A percentile compares a stretch with the other conserved stretches of the same genome.
These are phyloP conservation scores for Siderastrea siderea DNA, from an alignment of 92 coral and sea anemone genomes.

Conservation along the genomic window DNA sequence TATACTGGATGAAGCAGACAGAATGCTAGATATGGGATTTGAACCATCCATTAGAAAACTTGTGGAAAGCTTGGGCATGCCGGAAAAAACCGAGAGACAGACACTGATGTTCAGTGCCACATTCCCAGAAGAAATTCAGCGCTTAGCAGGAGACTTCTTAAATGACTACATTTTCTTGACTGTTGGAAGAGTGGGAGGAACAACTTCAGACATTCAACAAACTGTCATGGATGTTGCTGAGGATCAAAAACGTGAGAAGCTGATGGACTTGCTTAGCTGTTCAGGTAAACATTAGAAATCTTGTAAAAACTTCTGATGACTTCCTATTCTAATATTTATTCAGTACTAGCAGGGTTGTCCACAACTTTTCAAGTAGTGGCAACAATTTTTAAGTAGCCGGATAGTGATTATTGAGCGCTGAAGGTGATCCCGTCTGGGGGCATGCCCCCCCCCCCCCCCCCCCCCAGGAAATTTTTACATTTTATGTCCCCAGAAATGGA, in stretches of 20 bases:
- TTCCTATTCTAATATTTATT: no score
- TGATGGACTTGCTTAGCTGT: conserved; percentile 85
- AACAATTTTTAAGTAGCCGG: no score
- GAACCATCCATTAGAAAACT: conserved; percentile 84
- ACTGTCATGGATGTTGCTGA: conserved; percentile 88
- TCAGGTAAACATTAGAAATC: conserved; percentile 70
- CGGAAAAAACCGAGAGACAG: conserved; percentile 87
- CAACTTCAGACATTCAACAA: conserved; percentile 98
- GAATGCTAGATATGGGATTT: conserved; percentile 99
- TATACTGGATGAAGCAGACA: conserved; percentile 96
- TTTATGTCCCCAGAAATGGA: no score
- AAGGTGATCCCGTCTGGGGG: no score
- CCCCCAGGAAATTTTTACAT: no score
- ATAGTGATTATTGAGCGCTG: no score
- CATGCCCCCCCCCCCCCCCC: no score
- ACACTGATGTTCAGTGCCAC: conserved; percentile 99
- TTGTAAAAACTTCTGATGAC: no score
- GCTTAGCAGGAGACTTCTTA: conserved; percentile 91
- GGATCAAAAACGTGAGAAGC: conserved; percentile 92
- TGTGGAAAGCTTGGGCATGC: conserved; percentile 86
- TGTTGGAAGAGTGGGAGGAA: conserved; percentile 98
- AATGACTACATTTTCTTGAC: conserved; percentile 96
- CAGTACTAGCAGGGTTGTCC: no score
- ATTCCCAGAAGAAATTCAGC: conserved; percentile 96
- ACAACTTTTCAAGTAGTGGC: no score